phyloP scores from a whole-genome alignment of 2,797 vertebrate species.

The Coreius guichenoti region DNA sequence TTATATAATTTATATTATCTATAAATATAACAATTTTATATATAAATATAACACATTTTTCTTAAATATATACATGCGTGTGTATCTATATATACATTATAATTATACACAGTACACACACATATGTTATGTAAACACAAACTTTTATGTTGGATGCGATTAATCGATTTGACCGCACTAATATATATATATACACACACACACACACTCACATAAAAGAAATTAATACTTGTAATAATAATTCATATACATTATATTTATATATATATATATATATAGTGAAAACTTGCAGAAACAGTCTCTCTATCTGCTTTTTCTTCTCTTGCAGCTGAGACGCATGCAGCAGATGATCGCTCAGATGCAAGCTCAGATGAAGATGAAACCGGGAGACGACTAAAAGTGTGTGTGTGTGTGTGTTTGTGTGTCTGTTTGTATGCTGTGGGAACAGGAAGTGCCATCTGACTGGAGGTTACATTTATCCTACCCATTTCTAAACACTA shows the following conservation, averaged over 20 bases:
- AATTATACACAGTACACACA: no score
- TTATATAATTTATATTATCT: background rate
- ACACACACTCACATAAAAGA: no score
- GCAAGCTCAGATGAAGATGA: constrained; percentile 90
- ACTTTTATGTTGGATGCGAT: no score
- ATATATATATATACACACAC: no score
- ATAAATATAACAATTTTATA: background rate
- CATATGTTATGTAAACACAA: no score
- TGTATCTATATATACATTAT: no score
- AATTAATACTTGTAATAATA: no score
- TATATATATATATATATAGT: no score
- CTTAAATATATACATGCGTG: no score
- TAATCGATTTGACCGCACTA: no score
- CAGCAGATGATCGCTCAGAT: constrained; percentile 92
- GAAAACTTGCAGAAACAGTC: background rate
- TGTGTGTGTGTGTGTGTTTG: background rate
- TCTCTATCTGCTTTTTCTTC: background rate
- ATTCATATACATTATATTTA: no score
- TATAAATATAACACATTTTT: background rate
- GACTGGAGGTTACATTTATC: background rate
- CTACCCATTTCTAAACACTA: constrained; percentile 35
- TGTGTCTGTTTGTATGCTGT: background rate
- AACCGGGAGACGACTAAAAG: constrained; percentile 82
- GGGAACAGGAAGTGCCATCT: constrained; percentile 30
- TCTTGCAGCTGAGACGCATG: constrained; percentile 84